Evolutionary conservation across 2,113 vertebrate genomes (phyloP).

Genomic region (Gallinago jamesoni): DNA sequence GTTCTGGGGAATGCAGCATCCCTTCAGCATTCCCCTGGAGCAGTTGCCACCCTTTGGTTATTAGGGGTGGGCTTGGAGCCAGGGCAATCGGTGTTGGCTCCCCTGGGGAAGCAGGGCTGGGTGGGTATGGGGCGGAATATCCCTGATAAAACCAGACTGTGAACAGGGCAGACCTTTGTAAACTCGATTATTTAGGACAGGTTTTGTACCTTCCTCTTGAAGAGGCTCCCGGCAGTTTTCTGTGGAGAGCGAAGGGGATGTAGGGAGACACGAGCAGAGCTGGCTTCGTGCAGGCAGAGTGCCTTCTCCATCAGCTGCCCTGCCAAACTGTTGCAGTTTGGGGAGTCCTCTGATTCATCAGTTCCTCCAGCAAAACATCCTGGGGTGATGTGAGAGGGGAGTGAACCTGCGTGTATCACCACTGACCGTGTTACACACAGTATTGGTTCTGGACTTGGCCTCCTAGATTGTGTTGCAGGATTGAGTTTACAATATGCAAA

Average conservation of each 20-base stretch:
- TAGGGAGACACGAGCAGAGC: not conserved
- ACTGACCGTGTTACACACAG: accelerated
- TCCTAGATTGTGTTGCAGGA: not conserved
- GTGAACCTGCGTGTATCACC: not conserved
- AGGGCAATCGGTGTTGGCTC: accelerated
- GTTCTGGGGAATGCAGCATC: not conserved
- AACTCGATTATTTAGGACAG: not conserved
- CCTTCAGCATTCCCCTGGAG: not conserved
- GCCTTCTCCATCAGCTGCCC: not conserved
- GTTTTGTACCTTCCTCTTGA: not conserved
- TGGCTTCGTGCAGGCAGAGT: not conserved
- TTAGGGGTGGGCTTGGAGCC: not conserved
- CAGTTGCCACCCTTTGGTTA: not conserved
- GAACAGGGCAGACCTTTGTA: not conserved
- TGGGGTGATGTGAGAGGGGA: not conserved
- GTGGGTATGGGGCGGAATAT: not conserved
- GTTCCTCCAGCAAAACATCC: not conserved
- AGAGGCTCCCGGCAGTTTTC: not conserved
- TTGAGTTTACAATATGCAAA: not conserved
- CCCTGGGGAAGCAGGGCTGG: not conserved
- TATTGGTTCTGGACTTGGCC: not conserved
- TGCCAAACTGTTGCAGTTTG: not conserved
- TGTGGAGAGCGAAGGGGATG: accelerated
- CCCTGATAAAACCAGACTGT: not conserved
- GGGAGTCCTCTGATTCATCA: not conserved